Conservation (phyloP, 2,888 invertebrate species). For the Melieria omissa region DNA sequence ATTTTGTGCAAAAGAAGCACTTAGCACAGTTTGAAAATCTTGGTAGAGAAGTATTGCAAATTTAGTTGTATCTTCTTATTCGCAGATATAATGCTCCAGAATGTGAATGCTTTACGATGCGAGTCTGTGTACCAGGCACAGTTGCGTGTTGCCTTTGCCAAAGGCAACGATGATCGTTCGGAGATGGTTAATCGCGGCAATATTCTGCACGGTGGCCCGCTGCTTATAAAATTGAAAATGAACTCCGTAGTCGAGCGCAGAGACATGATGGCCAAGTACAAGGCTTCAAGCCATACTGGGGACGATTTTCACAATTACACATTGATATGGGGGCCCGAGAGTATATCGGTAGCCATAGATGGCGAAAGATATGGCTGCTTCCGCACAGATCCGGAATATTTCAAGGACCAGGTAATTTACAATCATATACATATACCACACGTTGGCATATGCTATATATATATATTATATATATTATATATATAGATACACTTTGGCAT, state of each 20-base stretch:
- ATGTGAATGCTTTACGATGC: slow-evolving; percentile 43
- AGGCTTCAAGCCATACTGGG: slow-evolving; percentile 67
- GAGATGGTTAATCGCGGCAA: slow-evolving; percentile 72
- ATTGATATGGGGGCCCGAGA: slow-evolving; percentile 72
- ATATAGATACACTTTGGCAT: too few species aligned
- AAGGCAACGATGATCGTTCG: background rate
- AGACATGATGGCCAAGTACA: slow-evolving; percentile 55
- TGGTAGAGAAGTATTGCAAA: too few species aligned
- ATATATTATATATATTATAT: too few species aligned
- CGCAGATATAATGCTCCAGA: slow-evolving; percentile 73
- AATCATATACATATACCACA: too few species aligned
- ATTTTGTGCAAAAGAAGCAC: too few species aligned
- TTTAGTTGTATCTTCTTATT: slow-evolving; percentile 32
- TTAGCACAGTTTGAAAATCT: background rate
- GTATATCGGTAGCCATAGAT: slow-evolving; percentile 68
- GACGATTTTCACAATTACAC: slow-evolving; percentile 76
- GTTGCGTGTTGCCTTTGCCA: slow-evolving; percentile 17
- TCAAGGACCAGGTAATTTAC: too few species aligned
- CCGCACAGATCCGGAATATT: too few species aligned
- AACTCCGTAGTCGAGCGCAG: slow-evolving; percentile 56
- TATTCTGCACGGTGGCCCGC: slow-evolving; percentile 13
- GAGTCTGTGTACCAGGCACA: background rate
- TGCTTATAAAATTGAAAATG: slow-evolving; percentile 34
- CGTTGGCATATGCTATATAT: too few species aligned
- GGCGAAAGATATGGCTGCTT: slow-evolving; percentile 68